These are phyloP conservation scores for Marronus borbonicus DNA, from an alignment of 2,888 invertebrate genomes.

Conservation along the genomic window DNA sequence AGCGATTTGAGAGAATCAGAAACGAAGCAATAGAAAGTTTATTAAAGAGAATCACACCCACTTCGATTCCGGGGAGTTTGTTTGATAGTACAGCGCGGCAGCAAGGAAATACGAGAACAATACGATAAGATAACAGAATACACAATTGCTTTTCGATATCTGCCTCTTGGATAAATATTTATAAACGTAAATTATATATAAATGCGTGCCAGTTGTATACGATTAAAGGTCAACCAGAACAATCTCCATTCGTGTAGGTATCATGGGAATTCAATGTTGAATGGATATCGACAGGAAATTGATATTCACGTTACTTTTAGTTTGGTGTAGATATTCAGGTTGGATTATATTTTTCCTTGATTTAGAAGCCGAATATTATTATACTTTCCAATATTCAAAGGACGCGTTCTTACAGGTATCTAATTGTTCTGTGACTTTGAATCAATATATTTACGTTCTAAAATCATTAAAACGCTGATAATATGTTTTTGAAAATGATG, in stretches of 20 bases:
- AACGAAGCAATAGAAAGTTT: background rate
- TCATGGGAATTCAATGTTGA: conserved; percentile 9
- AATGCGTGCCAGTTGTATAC: background rate
- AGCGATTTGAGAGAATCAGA: background rate
- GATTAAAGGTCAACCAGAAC: conserved; percentile 28
- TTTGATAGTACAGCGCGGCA: background rate
- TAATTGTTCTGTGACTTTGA: too few relatives aligned
- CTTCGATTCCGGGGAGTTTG: conserved; percentile 3
- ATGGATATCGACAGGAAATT: too few relatives aligned
- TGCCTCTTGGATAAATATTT: conserved; percentile 26
- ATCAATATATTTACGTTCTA: too few relatives aligned
- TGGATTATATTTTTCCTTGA: too few relatives aligned
- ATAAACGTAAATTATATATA: conserved; percentile 21
- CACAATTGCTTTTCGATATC: conserved; percentile 29
- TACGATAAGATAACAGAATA: conserved; percentile 32
- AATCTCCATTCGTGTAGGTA: background rate
- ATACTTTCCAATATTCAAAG: too few relatives aligned
- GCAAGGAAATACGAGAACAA: conserved; percentile 1
- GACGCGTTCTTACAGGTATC: too few relatives aligned
- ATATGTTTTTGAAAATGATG: too few relatives aligned
- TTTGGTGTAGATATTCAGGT: too few relatives aligned
- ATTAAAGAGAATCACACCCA: background rate
- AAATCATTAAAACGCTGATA: too few relatives aligned
- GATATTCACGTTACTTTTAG: too few relatives aligned
- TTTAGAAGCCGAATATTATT: too few relatives aligned